Base-by-base conservation (phyloP, 2,888 invertebrate genomes). In the Phengaris arion region DNA sequence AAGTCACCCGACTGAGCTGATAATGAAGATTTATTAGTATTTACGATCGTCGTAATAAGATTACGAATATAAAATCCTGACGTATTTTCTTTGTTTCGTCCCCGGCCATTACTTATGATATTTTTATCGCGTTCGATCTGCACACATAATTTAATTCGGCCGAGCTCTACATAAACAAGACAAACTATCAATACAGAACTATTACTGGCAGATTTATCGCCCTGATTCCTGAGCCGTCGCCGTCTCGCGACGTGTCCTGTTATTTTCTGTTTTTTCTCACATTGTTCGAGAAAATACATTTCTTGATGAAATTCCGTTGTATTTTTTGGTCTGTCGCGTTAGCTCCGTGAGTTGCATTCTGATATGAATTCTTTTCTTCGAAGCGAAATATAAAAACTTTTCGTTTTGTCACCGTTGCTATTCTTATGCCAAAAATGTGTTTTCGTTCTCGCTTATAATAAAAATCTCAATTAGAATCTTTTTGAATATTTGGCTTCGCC, bases 241-340 rank as follows among this genome's bases (percentile, higher is more conserved):
- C 68, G 46, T 48, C 69, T 46, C 69, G 48, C 69, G 48, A 69
- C 69, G 69, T 69, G 69, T 69, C 69, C 69, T 69, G 69, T 69
- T 69, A 69, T 69, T 64, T 64, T 69, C 69, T 48, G 69, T 74
- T 54, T 74, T 74, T 74, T 51, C 64, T 59, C 64, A 52, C 64
- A 59, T 76, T 77, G 76, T 78, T 78, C 75, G 75, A 75, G 72
- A 75, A 22, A 74, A 70, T 76, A 76, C 70, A 72, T 74, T 78
- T 78, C 77, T 78, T 78, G 75, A 72, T 57, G 74, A 48, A 75
- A 76, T 75, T 68, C 72, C 74, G 70, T 64, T 72, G 75, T 77
- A 75, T 77, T 78, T 77, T 78, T 76, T 75, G 76, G 75, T 78
- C 76, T 75, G 68, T 74, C 74, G 75, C 74, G 74, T 73, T 75